Evolutionary conservation across 2,888 invertebrate genomes (phyloP), one percentile per base, ranked within the genome.

Genomic region (Pomacea canaliculata): DNA sequence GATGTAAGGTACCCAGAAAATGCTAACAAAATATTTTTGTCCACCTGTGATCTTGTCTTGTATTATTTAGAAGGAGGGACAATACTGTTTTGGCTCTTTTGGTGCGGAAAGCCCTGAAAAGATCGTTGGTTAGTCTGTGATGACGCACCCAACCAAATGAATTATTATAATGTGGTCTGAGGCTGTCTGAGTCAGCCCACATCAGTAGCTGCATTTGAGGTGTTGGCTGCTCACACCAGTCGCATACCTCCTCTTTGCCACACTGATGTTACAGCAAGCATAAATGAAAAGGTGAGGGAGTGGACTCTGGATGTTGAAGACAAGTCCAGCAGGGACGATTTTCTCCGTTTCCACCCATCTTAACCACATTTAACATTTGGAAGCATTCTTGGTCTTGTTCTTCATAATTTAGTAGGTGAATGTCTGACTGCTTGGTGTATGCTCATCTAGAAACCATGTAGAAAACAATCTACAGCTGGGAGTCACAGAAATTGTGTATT

Each of bases 391-490:
- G 51, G 51, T 56, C 51, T 23, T 27, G 19, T 27, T 73, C 23
- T 62, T 74, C 62, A 74, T 69, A 74, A 74, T 74, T 74, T 74
- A 69, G 69, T 74, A 56, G 51, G 16, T 56, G 12, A 56, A 56
- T 56, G 51, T 10, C 51, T 56, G 8, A 16, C 12, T 16, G 10
- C 12, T 56, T 56, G 16, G 51, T 56, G 51, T 56, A 16, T 56
- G 51, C 51, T 56, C 12, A 56, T 56, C 8, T 16, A 56, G 51
- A 56, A 56, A 59, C 18, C 27, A 70, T n/a, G 59, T 46, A 70
- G 23, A 13, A 70, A 51, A 19, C 13, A 19, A 8, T 48, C n/a
- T 19, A 68, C n/a, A 18, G 12, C 51, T 49, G 19, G 12, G 48
- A n/a, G 46, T 18, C 7, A 67, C 37, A 37, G 37, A 68, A 49